phyloP scores from a whole-genome alignment of 2,888 invertebrate genomes.

The Tenthredo distinguenda region DNA sequence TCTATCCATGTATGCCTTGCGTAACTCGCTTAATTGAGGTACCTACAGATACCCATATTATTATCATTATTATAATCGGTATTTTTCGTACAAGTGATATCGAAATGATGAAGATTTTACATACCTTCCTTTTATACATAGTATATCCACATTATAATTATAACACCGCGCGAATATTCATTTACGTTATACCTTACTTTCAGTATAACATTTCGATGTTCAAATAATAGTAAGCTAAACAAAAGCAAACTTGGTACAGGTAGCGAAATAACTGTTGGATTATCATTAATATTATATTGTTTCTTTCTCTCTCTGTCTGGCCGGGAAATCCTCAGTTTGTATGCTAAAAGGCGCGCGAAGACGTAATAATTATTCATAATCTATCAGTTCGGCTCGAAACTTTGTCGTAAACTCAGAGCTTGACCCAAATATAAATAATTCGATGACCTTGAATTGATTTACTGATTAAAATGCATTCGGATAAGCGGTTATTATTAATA shows the following conservation, averaged over 20 bases:
- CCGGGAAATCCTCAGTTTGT: not conserved
- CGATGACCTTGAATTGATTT: not conserved
- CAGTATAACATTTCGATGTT: not conserved
- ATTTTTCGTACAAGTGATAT: not conserved
- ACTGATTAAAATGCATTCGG: constrained; percentile 3
- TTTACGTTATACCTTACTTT: not conserved
- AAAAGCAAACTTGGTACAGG: too few relatives aligned
- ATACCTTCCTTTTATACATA: not conserved
- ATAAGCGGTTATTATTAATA: not conserved
- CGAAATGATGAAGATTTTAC: not conserved
- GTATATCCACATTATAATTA: not conserved
- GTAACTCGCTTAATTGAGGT: constrained; percentile 26
- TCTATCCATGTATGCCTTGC: not conserved
- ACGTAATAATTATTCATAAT: not conserved
- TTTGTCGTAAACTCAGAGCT: not conserved
- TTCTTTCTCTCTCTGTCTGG: not conserved
- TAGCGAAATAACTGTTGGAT: not conserved
- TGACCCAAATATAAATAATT: not conserved
- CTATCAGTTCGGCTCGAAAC: not conserved
- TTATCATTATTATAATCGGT: constrained; percentile 20
- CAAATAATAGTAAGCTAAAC: not conserved
- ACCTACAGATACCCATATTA: not conserved
- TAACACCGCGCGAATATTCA: not conserved
- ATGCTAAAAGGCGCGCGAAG: not conserved
- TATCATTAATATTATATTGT: not conserved